phyloP scores from a whole-genome alignment of 2,113 vertebrate species.

The Zosterops hypoxanthus region DNA sequence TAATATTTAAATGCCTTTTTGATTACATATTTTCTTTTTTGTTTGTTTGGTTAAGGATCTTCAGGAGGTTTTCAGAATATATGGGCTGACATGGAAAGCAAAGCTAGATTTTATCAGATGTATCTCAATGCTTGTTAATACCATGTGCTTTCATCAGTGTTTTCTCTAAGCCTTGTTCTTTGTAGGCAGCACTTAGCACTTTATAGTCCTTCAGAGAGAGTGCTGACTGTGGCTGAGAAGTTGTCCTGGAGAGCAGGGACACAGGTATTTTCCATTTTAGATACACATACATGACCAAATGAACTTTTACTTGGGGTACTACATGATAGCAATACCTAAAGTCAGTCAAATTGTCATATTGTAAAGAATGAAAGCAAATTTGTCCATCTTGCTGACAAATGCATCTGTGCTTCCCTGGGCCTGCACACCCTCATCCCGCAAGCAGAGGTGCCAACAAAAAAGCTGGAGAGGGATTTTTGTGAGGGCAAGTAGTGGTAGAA shows the following conservation, averaged over 20 bases:
- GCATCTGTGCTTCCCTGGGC: not conserved
- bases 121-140: not conserved
- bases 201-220: slow-evolving; percentile 16
- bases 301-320: not conserved
- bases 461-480: not conserved
- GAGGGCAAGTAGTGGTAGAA: not conserved
- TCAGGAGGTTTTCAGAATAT: not conserved
- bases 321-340: not conserved
- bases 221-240: not conserved
- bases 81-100: not conserved
- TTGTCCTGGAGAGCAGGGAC: not conserved
- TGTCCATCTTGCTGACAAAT: not conserved
- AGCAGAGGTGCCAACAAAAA: not conserved
- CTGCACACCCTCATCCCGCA: not conserved
- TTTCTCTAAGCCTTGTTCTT: not conserved
- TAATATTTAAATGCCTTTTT: not conserved
- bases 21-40: not conserved
- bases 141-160: not conserved
- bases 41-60: not conserved
- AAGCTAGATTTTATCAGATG: not conserved
- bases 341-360: not conserved
- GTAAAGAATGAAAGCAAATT: not conserved
- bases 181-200: not conserved
- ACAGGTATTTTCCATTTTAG: slow-evolving; percentile 4
- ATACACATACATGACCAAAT: not conserved